Percentiles rank a stretch among this genome's conserved stretches.
These are phyloP conservation scores for Sipha flava DNA, from an alignment of 1,140 invertebrate genomes.

Conservation along the genomic window DNA sequence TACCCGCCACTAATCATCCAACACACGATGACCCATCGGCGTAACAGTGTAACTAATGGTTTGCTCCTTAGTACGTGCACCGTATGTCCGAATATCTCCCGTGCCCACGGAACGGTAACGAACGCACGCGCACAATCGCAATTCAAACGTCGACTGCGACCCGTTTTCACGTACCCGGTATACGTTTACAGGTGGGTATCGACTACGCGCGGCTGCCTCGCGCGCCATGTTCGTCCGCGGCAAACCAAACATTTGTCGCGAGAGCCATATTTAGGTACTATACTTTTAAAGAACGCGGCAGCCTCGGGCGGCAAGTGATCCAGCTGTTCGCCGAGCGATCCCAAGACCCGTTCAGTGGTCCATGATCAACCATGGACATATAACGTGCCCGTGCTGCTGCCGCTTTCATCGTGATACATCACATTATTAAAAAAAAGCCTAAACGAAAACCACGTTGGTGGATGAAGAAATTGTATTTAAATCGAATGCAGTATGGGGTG, in stretches of 20 bases:
- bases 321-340: background rate
- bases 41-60: background rate
- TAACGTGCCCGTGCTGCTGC: background rate
- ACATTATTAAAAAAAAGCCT: conserved; percentile 8
- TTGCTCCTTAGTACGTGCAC: background rate
- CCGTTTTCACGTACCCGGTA: background rate
- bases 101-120: too few species aligned
- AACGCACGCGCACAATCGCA: background rate
- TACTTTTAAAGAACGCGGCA: too few species aligned
- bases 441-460: conserved; percentile 10
- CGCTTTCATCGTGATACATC: background rate
- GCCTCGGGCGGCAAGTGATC: background rate
- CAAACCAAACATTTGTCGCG: background rate
- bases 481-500: conserved; percentile 37
- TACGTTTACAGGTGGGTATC: background rate
- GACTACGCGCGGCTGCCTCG: background rate
- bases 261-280: background rate
- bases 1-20: background rate
- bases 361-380: background rate
- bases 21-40: background rate
- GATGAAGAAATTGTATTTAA: conserved; percentile 15
- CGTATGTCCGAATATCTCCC: background rate
- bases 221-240: background rate
- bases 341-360: background rate
- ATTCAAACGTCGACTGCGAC: background rate